Conservation (phyloP, 2,113 vertebrate species). For the Microtus richardsoni region DNA sequence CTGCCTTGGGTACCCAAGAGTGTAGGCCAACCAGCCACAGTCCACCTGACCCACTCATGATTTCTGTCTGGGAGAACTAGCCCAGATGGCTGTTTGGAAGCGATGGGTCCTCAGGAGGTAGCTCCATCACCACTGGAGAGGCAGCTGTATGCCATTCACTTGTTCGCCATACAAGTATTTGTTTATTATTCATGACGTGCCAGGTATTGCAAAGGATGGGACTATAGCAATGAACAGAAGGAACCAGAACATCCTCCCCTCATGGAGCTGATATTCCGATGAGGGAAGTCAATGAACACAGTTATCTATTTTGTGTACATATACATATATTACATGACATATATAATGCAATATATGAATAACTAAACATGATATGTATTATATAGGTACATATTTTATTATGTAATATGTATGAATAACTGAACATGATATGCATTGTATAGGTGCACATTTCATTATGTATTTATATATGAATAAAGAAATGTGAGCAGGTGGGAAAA, state of each 20-base stretch:
- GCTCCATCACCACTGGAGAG: too few relatives aligned
- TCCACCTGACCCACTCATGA: not conserved
- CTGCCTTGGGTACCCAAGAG: not conserved
- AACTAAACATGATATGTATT: too few relatives aligned
- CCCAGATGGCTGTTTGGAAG: not conserved
- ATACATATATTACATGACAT: too few relatives aligned
- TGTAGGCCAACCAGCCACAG: not conserved
- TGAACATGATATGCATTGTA: not conserved
- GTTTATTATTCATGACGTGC: not conserved
- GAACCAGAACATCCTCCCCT: not conserved
- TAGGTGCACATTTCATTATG: not conserved
- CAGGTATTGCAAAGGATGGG: accelerated
- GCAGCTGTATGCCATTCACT: too few relatives aligned
- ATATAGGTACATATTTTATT: not conserved
- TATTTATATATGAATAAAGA: not conserved
- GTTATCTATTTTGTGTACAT: not conserved
- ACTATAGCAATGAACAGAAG: not conserved
- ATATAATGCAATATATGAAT: not conserved
- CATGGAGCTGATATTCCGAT: accelerated
- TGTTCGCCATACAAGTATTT: not conserved
- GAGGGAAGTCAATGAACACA: not conserved
- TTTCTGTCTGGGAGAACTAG: not conserved
- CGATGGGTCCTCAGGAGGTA: not conserved
- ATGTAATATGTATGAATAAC: not conserved
- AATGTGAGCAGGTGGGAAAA: not conserved